Evolutionary conservation across 1,140 invertebrate species (phyloP), one percentile per base, ranked within the genome.

Genomic region (Diabrotica virgifera): DNA sequence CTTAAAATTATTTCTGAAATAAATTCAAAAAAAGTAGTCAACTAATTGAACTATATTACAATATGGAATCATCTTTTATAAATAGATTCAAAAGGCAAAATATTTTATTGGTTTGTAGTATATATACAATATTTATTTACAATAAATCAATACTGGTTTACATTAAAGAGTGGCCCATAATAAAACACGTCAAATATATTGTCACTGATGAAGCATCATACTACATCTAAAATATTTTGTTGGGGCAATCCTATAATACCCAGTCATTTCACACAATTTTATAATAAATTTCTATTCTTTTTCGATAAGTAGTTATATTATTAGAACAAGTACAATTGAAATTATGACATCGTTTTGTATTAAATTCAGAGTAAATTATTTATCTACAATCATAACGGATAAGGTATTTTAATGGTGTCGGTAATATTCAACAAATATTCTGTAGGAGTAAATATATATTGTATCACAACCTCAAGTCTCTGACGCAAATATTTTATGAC

Each of bases 1-100:
- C 40, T 46, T 46, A 46, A 46, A 46, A 46, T 46, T 46, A 46
- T 46, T 46, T 46, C n/a, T 46, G 40, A 46, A 46, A 46, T 46
- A 46, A 10, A 10, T 46, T 6, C 40, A 46, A 46, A 46, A 46
- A 46, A 46, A 46, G 8, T 46, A 46, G 8, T 46, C 40, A 10
- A 46, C 8, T 46, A 46, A 46, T 46, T n/a, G 40, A 46, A 46
- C 8, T n/a, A 24, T 46, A 46, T 46, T 10, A 8, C 8, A 46
- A 10, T 46, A 46, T 46, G 40, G 40, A 46, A 46, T 46, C 40
- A 46, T 46, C 40, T 46, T 46, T 10, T 46, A 46, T 46, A 46
- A 46, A 46, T 46, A 46, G 40, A 46, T 46, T 46, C 40, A 46
- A 46, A 46, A 46, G 40, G 40, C 40, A 46, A 46, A 46, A 46